phyloP scores from a whole-genome alignment of 2,888 invertebrate species.

The Lypha dubia region DNA sequence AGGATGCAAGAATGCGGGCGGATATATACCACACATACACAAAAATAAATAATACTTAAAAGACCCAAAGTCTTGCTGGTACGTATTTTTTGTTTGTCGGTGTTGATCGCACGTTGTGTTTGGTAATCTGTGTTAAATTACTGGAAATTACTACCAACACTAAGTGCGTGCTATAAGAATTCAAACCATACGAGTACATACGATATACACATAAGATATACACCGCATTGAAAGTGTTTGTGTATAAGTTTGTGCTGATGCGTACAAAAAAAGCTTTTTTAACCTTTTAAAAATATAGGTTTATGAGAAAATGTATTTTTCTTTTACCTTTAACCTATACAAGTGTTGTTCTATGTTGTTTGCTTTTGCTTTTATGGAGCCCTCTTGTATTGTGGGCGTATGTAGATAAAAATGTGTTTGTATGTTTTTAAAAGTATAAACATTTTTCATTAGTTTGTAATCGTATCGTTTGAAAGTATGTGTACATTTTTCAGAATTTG shows the following conservation, averaged over 20 bases:
- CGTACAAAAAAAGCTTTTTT: constrained; percentile 1
- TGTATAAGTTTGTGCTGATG: background rate
- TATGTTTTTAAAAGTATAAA: constrained; percentile 31
- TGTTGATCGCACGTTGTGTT: constrained; percentile 57
- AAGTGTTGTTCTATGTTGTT: constrained; percentile 11
- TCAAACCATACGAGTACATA: constrained; percentile 10
- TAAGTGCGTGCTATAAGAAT: constrained; percentile 62
- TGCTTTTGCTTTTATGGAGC: constrained; percentile 20
- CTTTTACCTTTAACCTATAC: constrained; percentile 25
- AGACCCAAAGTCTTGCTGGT: constrained; percentile 6
- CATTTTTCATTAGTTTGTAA: constrained; percentile 59
- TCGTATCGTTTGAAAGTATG: constrained; percentile 34
- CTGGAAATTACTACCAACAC: constrained; percentile 73
- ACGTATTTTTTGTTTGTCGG: constrained; percentile 28
- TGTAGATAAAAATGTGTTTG: constrained; percentile 16
- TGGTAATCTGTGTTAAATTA: constrained; percentile 74
- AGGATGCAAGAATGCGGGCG: background rate
- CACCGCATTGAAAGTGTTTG: constrained; percentile 3
- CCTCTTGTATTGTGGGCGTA: background rate
- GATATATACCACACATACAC: background rate
- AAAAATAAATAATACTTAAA: constrained; percentile 5
- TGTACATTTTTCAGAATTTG: background rate
- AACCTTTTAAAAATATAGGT: constrained; percentile 5
- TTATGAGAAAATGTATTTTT: constrained; percentile 10
- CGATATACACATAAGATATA: background rate